Conservation (phyloP, 2,888 invertebrate genomes). For the Andrena camellia region DNA sequence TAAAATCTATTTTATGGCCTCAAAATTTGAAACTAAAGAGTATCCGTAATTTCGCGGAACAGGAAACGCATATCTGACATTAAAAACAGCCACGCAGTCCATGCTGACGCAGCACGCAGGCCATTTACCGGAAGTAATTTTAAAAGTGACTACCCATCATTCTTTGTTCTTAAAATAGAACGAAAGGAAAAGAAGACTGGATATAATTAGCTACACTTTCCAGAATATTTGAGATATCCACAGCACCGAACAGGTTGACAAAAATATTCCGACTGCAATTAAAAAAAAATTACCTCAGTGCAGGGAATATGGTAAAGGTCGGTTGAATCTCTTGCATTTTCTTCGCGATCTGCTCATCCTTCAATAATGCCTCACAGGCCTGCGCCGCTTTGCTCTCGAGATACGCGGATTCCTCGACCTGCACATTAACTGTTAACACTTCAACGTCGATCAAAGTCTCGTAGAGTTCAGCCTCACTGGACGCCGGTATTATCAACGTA, state of each 20-base stretch:
- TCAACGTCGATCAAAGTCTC: slow-evolving; percentile 80
- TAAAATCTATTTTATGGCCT: too few relatives aligned
- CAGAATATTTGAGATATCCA: too few relatives aligned
- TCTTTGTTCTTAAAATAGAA: background rate
- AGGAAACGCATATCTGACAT: background rate
- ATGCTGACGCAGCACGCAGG: background rate
- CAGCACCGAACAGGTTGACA: background rate
- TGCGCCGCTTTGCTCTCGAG: slow-evolving; percentile 71
- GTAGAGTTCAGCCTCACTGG: slow-evolving; percentile 72
- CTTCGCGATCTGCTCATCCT: slow-evolving; percentile 71
- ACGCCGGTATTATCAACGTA: slow-evolving; percentile 75
- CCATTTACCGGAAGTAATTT: slow-evolving; percentile 1
- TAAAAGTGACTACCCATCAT: background rate
- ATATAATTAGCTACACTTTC: background rate
- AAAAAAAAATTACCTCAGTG: slow-evolving; percentile 76
- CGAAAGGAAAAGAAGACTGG: background rate
- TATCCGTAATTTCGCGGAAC: background rate
- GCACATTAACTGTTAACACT: slow-evolving; percentile 70
- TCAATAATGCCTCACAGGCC: slow-evolving; percentile 77
- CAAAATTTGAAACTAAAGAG: too few relatives aligned
- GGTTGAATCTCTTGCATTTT: slow-evolving; percentile 77
- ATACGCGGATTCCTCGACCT: slow-evolving; percentile 50
- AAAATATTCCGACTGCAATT: background rate
- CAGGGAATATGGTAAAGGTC: slow-evolving; percentile 81
- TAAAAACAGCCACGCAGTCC: background rate